A percentile compares a stretch with the other conserved stretches of the same genome.
Conservation (phyloP, 64 coral and sea anemone species). For the Montipora capricornis region DNA sequence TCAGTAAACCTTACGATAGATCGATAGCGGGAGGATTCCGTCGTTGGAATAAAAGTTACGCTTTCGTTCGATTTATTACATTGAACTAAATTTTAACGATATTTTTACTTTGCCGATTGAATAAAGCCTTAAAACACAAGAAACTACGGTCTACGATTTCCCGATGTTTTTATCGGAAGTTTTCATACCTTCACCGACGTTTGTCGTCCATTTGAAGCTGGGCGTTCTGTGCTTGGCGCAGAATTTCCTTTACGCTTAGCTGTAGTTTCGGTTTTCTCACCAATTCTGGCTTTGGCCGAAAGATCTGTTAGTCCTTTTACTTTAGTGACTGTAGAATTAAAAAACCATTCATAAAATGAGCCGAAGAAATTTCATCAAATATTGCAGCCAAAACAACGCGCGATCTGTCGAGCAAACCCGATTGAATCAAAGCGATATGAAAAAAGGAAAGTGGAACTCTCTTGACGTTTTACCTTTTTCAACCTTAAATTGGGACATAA, state of each 20-base stretch:
- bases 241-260: constrained; percentile 30
- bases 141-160: neutral
- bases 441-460: neutral
- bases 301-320: constrained; percentile 67
- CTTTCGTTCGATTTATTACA: neutral
- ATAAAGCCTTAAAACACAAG: neutral
- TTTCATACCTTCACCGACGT: constrained; percentile 28
- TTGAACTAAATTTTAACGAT: neutral
- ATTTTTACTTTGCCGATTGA: neutral
- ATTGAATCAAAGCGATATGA: neutral
- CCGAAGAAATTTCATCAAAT: constrained; percentile 3
- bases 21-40: constrained; percentile 21
- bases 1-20: neutral
- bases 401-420: neutral
- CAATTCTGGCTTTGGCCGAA: constrained; percentile 38
- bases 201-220: constrained; percentile 3
- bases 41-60: neutral
- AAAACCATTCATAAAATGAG: neutral
- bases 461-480: constrained; percentile 51
- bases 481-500: constrained; percentile 77
- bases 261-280: constrained; percentile 12
- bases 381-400: constrained; percentile 25
- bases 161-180: neutral
- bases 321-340: constrained; percentile 61
- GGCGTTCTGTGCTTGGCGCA: constrained; percentile 25